Base-by-base conservation (phyloP, 2,888 invertebrate species). In the Choristoneura rosaceana region DNA sequence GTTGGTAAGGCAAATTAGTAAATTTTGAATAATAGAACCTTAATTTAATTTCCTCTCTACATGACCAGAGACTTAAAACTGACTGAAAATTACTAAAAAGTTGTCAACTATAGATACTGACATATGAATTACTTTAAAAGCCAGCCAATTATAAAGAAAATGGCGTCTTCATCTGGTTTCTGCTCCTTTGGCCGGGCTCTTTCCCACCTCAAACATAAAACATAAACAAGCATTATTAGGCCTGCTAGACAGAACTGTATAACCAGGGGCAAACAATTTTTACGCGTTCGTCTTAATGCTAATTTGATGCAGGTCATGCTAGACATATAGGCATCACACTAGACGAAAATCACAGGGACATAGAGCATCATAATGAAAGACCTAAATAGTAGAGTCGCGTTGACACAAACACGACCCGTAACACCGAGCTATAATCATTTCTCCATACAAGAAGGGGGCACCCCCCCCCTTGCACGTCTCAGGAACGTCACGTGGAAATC, bases 381-480 rank as follows among this genome's bases (percentile, higher is more conserved):
- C 25, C 25, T 25, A 25, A 25, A 25, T 25, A 84, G 76, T 79
- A 82, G 79, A 82, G 79, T 76, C 78, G 78, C 81, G 80, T 88
- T 90, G 91, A 87, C 90, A 88, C 89, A 90, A 90, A 91, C 91
- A 91, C 89, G 90, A 90, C 88, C 87, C 80, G 86, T 83, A 85
- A 86, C 87, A 86, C 84, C 84, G 78, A 80, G 82, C 85, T 76
- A 78, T 79, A 79, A 87, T 85, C 85, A 84, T 84, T 81, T 85
- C 87, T 84, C 84, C 87, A 84, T 82, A 75, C 74, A 76, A 81
- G 80, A 76, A 81, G 80, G 79, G 76, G 75, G 74, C 25, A 69
- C 79, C 75, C 79, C 80, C 79, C 80, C 81, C 82, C 80, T 76
- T 70, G 74, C 75, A 64, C 70, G 73, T 76, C 70, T 68, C 74